Base-by-base conservation (phyloP, 1,140 invertebrate species). In the Tribolium castaneum region DNA sequence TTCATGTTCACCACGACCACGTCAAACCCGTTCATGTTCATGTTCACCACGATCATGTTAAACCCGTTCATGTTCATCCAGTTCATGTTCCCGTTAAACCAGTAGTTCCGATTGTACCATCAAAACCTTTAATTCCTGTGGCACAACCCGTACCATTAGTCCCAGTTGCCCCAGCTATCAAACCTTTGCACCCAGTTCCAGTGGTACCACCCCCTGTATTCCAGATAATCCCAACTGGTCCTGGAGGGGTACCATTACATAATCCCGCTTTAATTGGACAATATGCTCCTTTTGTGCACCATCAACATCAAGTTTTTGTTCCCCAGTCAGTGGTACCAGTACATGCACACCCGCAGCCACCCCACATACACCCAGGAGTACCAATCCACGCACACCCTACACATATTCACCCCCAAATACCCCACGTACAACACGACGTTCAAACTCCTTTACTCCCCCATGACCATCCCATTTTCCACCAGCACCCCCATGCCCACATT, bases 41-140 rank as follows among this genome's bases (percentile, higher is more conserved):
- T 34, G 56, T 77, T 56, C 72, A 75, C 25, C 14, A 35, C 30
- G 9, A 51, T 16, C 39, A 6, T 71, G 35, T 75, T 7, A 62
- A 75, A 30, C 77, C 77, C 7, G 78, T 76, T 14, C 73, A 51
- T 74, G 49, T 45, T 35, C 19, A 71, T 4, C 35, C 35, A 34
- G 45, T 54, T 14, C 45, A 54, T 73, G 19, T 66, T 62, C 59
- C 59, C 73, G 79, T 76, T 73, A 59, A 66, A 76, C 34, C 81
- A 10, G 19, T 59, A 6, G 80, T 54, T 78, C 52, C 19, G 70
- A 79, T 45, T 3, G 12, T 54, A 54, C 49, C 56, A 62, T 62
- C 13, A 35, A 30, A 14, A 30, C 75, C 62, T 52, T 45, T 45
- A 6, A 71, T 77, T 45, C 78, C 76, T 39, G 6, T 49, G 3